Evolutionary conservation across 2,113 vertebrate genomes (phyloP).

Genomic region (Myocastor coypus): DNA sequence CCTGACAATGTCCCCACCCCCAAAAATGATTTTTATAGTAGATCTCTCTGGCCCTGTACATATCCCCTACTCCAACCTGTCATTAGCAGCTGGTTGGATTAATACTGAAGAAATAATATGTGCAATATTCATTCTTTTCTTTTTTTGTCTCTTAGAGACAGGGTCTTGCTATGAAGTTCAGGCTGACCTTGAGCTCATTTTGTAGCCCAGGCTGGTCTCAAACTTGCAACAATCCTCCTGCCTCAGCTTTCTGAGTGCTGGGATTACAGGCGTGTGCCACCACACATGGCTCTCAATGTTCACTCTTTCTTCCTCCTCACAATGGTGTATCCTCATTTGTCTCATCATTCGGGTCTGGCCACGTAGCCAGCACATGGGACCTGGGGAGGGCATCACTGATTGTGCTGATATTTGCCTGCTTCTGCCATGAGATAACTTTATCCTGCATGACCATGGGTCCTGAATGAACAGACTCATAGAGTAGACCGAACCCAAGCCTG

Average conservation of each 20-base stretch:
- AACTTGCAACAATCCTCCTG: too few species aligned
- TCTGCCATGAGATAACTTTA: neutral
- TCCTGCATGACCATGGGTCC: neutral
- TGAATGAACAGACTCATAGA: neutral
- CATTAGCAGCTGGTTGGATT: neutral
- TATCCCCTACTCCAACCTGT: too few species aligned
- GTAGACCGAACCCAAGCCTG: neutral
- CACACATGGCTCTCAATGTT: neutral
- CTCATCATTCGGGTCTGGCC: neutral
- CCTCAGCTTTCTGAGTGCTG: too few species aligned
- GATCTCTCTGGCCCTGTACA: neutral
- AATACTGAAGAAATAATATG: neutral
- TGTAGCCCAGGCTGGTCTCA: too few species aligned
- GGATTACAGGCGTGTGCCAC: too few species aligned
- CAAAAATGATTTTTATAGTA: neutral
- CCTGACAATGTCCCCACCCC: neutral
- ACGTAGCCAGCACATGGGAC: too few species aligned
- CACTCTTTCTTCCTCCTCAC: neutral
- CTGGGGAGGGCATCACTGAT: too few species aligned
- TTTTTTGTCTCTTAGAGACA: too few species aligned
- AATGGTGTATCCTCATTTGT: neutral
- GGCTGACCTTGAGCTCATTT: too few species aligned
- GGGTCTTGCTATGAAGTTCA: too few species aligned
- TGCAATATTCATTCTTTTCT: neutral
- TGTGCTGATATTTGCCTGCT: neutral